Conservation (phyloP, 2,113 vertebrate genomes). For the Merops nubicus region DNA sequence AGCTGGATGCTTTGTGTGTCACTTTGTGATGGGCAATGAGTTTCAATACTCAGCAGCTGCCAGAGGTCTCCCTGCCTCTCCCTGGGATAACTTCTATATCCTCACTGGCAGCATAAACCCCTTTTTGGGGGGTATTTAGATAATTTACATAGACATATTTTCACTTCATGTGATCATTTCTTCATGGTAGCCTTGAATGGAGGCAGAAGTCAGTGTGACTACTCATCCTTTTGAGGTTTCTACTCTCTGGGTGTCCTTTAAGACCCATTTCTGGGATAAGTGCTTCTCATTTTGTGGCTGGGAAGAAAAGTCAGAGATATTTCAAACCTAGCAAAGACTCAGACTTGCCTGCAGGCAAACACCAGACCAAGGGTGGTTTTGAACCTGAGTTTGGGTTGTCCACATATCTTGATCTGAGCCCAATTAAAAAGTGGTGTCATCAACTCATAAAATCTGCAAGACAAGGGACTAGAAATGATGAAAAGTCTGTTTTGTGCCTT, state of each 20-base stretch:
- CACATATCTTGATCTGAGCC: fast-evolving
- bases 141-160: not conserved
- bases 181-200: fast-evolving
- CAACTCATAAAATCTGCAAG: not conserved
- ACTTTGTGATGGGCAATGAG: not conserved
- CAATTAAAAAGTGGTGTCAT: not conserved
- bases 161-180: not conserved
- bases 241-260: not conserved
- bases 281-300: not conserved
- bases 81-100: too few species aligned
- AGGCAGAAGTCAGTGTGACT: not conserved
- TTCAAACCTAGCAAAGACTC: not conserved
- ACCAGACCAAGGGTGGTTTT: not conserved
- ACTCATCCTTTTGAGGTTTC: not conserved
- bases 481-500: not conserved
- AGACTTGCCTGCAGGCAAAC: not conserved
- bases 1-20: not conserved
- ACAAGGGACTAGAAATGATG: not conserved
- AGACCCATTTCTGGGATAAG: not conserved
- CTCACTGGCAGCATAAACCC: not conserved
- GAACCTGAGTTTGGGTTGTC: not conserved
- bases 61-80: not conserved
- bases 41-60: not conserved
- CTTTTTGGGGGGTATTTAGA: not conserved
- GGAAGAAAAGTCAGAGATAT: not conserved